Percentiles rank a stretch among this genome's conserved stretches.
Conservation (phyloP, 2,888 invertebrate species). For the Acrobasis repandana region DNA sequence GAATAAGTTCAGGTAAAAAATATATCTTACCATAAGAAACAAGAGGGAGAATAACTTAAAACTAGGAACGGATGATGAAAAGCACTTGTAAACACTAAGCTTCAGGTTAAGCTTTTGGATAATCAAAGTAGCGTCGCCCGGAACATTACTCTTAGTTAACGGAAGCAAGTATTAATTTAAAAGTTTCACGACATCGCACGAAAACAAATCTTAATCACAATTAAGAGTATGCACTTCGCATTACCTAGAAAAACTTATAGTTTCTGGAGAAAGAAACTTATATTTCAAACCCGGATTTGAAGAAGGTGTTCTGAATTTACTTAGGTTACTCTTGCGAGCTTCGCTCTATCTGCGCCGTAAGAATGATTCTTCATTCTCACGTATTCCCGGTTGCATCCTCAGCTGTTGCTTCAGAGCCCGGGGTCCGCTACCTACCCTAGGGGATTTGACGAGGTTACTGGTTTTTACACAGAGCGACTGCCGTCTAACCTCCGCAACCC, state of each 20-base stretch:
- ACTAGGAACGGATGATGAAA: neutral
- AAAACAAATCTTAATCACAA: slow-evolving; percentile 40
- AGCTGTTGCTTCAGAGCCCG: no score
- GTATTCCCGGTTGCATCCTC: no score
- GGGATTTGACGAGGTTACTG: no score
- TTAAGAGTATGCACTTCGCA: slow-evolving; percentile 21
- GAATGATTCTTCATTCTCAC: no score
- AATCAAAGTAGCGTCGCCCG: slow-evolving; percentile 27
- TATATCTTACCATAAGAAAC: neutral
- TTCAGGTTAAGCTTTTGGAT: slow-evolving; percentile 5
- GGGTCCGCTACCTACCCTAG: no score
- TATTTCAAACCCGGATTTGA: neutral
- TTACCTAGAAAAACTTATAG: slow-evolving; percentile 5
- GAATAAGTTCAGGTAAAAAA: no score
- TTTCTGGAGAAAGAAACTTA: neutral
- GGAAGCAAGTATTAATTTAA: slow-evolving; percentile 48
- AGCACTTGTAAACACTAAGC: slow-evolving; percentile 10
- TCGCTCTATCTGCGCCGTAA: no score
- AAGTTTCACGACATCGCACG: slow-evolving; percentile 46
- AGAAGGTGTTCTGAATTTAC: no score
- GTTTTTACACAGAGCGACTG: no score
- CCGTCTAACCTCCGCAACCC: no score
- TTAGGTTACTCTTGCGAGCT: no score
- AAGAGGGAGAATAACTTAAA: neutral
- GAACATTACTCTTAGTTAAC: slow-evolving; percentile 32